Evolutionary conservation across 2,888 invertebrate genomes (phyloP), one percentile per base, ranked within the genome.

Genomic region (Metopia argyrocephala): DNA sequence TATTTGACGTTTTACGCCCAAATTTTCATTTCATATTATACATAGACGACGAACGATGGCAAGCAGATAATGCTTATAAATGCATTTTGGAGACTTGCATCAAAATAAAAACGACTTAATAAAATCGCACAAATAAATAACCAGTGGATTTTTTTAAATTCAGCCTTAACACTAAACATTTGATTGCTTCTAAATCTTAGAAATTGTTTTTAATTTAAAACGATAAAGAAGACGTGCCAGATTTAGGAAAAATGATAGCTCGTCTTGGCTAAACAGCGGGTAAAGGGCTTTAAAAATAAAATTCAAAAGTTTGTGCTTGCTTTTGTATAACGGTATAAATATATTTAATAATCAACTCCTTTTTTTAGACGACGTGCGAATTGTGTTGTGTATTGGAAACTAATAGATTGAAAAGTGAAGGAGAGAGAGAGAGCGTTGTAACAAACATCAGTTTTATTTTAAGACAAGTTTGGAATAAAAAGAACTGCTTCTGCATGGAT

Each of bases 1-100:
- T 61, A 54, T 78, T 81, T 78, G 81, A 78, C 81, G 78, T 81
- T 81, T 78, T 81, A 81, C 81, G 81, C 81, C 81, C 81, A 81
- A 75, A 78, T 70, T 75, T 66, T 69, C 57, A 73, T 56, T 65
- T 69, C 52, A 65, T 75, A 65, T 70, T 69, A 64, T 79, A 75
- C 74, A 74, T 31, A 69, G 64, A 20, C 54, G 27, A 54, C 59
- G 20, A 66, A 66, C 59, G 54, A 78, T 73, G 61, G 52, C 52
- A 61, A 54, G 52, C 52, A 61, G 27, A 46, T 59, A 70, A 66
- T 54, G 28, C 18, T 21, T 64, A 7, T 52, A 61, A 57, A 52
- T 52, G 61, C 57, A 64, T 54, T 73, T 62, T 59, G 28, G 57
- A 48, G 62, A 62, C 21, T 48, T 75, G 59, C 46, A 65, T 48